Evolutionary conservation across 1,140 invertebrate species (phyloP), one percentile per base, ranked within the genome.

Genomic region (Drosophila sproati): DNA sequence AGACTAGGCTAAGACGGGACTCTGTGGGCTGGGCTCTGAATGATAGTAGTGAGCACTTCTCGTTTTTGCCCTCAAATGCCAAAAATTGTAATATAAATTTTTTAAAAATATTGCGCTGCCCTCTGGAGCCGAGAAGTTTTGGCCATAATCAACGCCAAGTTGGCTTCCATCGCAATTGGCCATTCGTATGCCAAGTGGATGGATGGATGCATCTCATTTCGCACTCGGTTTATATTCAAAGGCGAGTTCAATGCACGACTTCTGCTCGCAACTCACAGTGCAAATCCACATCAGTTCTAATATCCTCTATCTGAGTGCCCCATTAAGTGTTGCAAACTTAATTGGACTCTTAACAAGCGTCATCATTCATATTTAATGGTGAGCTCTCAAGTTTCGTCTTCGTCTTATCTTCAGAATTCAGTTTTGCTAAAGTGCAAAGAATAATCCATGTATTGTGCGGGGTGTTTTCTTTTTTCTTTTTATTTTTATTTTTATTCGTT

Each of bases 61-160:
- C 78, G 82, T 83, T 83, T 73, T 56, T 57, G 67, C 77, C 70
- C 66, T 59, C 82, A 79, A 88, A 73, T 72, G 74, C 20, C 20
- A 63, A 79, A 77, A 74, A 72, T 48, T 7, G n/a, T 8, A 59
- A 66, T 75, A 83, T 80, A 73, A 67, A 89, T 89, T 80, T 89
- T 80, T 89, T 52, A 85, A 78, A 89, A 75, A 83, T 67, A 76
- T 85, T 83, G 60, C 67, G 55, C 77, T 70, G 64, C 87, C 70
- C 83, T 73, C 63, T 73, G 68, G 71, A 79, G 67, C 77, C 69
- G 66, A 61, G 34, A 68, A 75, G 61, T 67, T 83, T 71, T 62
- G 60, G 73, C 64, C 52, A 77, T 88, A 82, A 70, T 28, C 50
- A 61, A 28, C 29, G 56, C 45, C 52, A 64, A 43, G 43, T 68